Base-by-base conservation (phyloP, 2,113 vertebrate genomes). In the Lasiurus cinereus region DNA sequence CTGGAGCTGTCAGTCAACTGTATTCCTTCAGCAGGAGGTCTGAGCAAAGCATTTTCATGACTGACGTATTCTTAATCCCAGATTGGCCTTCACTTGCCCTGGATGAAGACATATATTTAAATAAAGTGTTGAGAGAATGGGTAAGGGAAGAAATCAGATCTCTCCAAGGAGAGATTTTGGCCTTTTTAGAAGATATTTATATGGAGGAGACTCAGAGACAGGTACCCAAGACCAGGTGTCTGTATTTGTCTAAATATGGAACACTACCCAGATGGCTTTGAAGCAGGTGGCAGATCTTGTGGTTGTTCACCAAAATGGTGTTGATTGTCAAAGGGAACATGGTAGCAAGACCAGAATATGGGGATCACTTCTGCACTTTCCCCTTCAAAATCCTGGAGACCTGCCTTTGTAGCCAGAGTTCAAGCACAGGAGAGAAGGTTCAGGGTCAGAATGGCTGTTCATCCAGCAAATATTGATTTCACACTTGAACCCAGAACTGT, bases 201-300 rank as follows among this genome's bases (percentile, higher is more conserved):
- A 15, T 31, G 74, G 84, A 89, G 48, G 52, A 43, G 84, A n/a
- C 67, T 76, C 67, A 77, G 70, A 74, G 22, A 77, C 46, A 48
- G 84, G 77, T 93, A 76, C 67, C 27, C 39, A 39, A 84, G 88
- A 15, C 36, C 48, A 73, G 31, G 84, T 78, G 39, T 83, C 69
- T 86, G 27, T 83, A 50, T 94, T 89, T 43, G 43, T 95, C 76
- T 95, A 94, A 96, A 96, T 95, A 22, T 46, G 67, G 82, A 94
- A 77, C n/a, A 59, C 46, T 90, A 79, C 31, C 82, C 89, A 92
- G 82, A 83, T 95, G 94, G 85, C 72, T 92, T 80, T 52, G 36
- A 76, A 86, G 59, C 66, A 90, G 82, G 77, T 77, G n/a, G 39
- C 18, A 82, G 80, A 11, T 74, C 15, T 39, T 70, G 33, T 67